phyloP scores from a whole-genome alignment of 2,797 vertebrate species.

The Carduelis carduelis region DNA sequence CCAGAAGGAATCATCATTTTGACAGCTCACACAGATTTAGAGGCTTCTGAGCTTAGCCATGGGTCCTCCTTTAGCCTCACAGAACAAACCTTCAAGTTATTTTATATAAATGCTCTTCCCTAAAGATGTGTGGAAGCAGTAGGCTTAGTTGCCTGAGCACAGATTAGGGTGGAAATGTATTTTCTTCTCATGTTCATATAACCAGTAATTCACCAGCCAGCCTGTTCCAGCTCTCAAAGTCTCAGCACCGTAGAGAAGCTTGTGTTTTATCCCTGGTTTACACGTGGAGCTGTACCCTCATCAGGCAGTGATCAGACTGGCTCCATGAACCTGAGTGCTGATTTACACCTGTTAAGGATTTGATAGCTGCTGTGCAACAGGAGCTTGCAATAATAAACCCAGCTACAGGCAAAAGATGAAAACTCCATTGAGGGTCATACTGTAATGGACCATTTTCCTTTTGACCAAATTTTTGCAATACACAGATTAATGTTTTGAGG shows the following conservation, averaged over 20 bases:
- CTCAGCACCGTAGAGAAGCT: neutral
- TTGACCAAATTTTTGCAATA: neutral
- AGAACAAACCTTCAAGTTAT: neutral
- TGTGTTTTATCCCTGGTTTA: neutral
- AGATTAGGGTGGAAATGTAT: neutral
- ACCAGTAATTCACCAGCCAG: neutral
- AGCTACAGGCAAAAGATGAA: neutral
- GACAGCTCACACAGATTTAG: neutral
- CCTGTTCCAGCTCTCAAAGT: neutral
- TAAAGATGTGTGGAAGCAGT: neutral
- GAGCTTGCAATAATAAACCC: neutral
- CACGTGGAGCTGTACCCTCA: neutral
- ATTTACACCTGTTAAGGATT: neutral
- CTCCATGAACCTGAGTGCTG: neutral
- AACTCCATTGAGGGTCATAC: neutral
- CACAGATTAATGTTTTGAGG: neutral
- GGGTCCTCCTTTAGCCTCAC: neutral
- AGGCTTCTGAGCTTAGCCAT: neutral
- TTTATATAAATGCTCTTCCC: neutral
- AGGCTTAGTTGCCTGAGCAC: neutral
- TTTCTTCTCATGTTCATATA: neutral
- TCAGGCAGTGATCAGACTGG: neutral
- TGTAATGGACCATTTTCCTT: neutral
- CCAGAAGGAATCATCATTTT: neutral
- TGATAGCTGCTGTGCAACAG: neutral